Evolutionary conservation across 2,113 vertebrate genomes (phyloP).

Genomic region (Tetraodon nigroviridis): DNA sequence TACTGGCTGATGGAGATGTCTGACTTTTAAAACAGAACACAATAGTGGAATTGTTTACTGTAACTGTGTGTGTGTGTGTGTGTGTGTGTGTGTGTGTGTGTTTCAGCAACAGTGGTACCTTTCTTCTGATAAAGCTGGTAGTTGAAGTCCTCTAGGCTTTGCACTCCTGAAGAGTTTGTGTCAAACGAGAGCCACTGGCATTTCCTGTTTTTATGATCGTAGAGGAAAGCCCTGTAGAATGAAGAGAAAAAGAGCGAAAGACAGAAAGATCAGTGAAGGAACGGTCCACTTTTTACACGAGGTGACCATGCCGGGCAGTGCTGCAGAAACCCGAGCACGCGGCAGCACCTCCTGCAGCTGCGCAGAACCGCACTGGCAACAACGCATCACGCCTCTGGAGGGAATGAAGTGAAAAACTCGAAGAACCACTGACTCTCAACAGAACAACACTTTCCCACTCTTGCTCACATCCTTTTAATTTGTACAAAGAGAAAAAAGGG

Average conservation of each 20-base stretch:
- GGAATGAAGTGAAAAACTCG: too few species aligned
- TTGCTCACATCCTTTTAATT: not conserved
- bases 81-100: too few species aligned
- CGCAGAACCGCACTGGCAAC: not conserved
- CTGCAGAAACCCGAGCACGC: not conserved
- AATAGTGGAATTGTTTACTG: not conserved
- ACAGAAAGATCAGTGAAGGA: conserved; percentile 1
- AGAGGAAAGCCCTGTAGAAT: conserved; percentile 74
- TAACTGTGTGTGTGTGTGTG: too few species aligned
- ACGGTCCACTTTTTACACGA: conserved; percentile 10
- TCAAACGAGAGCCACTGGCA: conserved; percentile 96
- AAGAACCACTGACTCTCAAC: not conserved
- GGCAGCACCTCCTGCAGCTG: not conserved
- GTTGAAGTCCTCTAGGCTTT: conserved; percentile 80
- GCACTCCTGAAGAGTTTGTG: conserved; percentile 83
- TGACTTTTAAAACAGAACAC: not conserved
- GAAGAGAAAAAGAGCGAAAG: conserved; percentile 10
- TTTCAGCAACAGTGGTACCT: conserved; percentile 77
- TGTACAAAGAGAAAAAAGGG: not conserved
- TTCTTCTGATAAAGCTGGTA: conserved; percentile 96
- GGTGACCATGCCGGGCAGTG: not conserved
- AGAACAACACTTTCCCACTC: not conserved
- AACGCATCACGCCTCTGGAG: not conserved
- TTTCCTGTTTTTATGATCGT: conserved; percentile 76
- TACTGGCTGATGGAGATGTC: not conserved